Conservation (phyloP, 2,797 vertebrate genomes). For the Gymnoscopelus microlampas region DNA sequence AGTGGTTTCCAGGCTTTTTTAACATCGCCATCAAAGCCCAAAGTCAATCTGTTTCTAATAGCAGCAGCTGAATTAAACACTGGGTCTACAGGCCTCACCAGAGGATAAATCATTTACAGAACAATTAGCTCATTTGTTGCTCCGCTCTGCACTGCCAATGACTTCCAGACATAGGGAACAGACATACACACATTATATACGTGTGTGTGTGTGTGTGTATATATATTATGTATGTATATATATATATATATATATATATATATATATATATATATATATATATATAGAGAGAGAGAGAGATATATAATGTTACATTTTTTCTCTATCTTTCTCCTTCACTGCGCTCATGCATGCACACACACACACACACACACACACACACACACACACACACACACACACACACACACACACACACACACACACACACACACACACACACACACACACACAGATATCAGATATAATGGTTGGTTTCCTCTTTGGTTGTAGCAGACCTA, state of each 20-base stretch:
- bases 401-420: neutral
- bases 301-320: too few species aligned
- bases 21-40: slow-evolving; percentile 77
- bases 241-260: too few species aligned
- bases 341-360: neutral
- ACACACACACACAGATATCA: neutral
- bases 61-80: slow-evolving; percentile 80
- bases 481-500: neutral
- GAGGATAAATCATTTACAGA: slow-evolving; percentile 82
- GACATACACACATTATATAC: slow-evolving; percentile 26
- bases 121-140: slow-evolving; percentile 84
- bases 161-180: slow-evolving; percentile 76
- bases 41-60: slow-evolving; percentile 82
- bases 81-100: slow-evolving; percentile 72
- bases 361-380: neutral
- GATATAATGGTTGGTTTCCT: slow-evolving; percentile 38
- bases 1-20: slow-evolving; percentile 77
- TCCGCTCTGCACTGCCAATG: slow-evolving; percentile 73
- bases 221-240: too few species aligned
- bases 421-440: slow-evolving; percentile 7
- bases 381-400: slow-evolving; percentile 1
- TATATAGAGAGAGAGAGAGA: too few species aligned
- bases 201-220: too few species aligned
- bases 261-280: too few species aligned
- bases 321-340: neutral